Conservation (phyloP, 2,888 invertebrate genomes). For the Cyclophora albipunctata region DNA sequence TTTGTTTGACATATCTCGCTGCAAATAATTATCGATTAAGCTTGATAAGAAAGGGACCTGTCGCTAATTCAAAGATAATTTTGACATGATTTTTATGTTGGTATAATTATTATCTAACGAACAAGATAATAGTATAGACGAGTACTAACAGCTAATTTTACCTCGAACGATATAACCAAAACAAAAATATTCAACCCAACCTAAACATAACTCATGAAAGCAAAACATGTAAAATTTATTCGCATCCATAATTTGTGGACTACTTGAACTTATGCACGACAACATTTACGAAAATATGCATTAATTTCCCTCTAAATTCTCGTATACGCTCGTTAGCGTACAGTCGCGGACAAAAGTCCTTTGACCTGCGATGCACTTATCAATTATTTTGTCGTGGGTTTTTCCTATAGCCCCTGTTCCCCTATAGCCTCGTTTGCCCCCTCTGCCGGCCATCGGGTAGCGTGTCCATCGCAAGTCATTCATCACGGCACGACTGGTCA, state of each 20-base stretch:
- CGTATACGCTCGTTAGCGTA: background rate
- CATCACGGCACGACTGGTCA: conserved; percentile 34
- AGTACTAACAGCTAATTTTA: background rate
- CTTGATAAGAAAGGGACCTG: background rate
- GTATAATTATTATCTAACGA: no score
- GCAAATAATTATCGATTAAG: no score
- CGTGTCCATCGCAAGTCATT: conserved; percentile 29
- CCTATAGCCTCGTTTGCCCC: background rate
- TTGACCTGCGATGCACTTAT: conserved; percentile 25
- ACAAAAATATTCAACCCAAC: no score
- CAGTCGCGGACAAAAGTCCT: conserved; percentile 16
- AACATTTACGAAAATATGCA: background rate
- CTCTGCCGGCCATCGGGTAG: conserved; percentile 1
- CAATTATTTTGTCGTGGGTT: conserved; percentile 28
- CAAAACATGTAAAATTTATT: no score
- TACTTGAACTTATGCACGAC: no score
- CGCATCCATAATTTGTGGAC: no score
- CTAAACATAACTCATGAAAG: background rate
- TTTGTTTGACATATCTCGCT: no score
- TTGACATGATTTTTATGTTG: no score
- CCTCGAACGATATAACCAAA: background rate
- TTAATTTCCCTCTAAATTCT: background rate
- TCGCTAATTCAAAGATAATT: background rate
- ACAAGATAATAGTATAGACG: background rate
- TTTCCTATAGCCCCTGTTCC: background rate